Percentiles rank a stretch among this genome's conserved stretches.
Evolutionary conservation across 1,140 invertebrate species (phyloP).

Genomic region (Bombus vancouverensis): DNA sequence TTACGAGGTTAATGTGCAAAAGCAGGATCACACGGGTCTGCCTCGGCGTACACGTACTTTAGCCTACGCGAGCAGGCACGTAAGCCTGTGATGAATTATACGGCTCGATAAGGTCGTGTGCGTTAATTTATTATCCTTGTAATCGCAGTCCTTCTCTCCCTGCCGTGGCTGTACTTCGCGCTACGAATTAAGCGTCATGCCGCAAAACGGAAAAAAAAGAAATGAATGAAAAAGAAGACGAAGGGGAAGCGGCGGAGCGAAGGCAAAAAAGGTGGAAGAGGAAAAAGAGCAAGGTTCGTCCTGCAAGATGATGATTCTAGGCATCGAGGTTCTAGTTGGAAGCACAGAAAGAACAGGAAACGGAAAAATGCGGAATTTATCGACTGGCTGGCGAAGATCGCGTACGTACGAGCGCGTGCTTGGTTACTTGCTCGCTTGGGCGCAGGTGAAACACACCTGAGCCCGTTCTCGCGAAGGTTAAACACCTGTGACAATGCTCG

Average conservation of each 20-base stretch:
- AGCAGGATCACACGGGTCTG: constrained; percentile 48
- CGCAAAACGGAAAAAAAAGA: background rate
- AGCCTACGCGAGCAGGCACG: constrained; percentile 59
- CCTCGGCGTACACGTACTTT: constrained; percentile 37
- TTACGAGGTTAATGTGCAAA: constrained; percentile 75
- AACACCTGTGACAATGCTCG: constrained; percentile 63
- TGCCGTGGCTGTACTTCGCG: background rate
- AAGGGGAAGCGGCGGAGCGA: background rate
- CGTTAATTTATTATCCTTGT: constrained; percentile 78
- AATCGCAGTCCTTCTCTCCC: constrained; percentile 63
- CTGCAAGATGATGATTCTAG: constrained; percentile 26
- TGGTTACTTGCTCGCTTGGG: background rate
- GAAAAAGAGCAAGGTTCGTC: constrained; percentile 16
- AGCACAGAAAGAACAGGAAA: constrained; percentile 40
- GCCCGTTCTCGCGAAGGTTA: constrained; percentile 60
- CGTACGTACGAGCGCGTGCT: constrained; percentile 48
- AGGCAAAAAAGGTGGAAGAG: no score
- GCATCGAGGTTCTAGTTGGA: constrained; percentile 10
- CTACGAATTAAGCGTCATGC: background rate
- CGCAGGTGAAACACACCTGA: constrained; percentile 57
- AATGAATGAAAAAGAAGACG: no score
- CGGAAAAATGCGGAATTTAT: constrained; percentile 70
- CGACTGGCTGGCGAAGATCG: constrained; percentile 51
- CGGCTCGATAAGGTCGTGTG: constrained; percentile 76
- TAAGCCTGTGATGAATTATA: constrained; percentile 77